Conservation (phyloP, 2,888 invertebrate species). For the Biston stratarius region DNA sequence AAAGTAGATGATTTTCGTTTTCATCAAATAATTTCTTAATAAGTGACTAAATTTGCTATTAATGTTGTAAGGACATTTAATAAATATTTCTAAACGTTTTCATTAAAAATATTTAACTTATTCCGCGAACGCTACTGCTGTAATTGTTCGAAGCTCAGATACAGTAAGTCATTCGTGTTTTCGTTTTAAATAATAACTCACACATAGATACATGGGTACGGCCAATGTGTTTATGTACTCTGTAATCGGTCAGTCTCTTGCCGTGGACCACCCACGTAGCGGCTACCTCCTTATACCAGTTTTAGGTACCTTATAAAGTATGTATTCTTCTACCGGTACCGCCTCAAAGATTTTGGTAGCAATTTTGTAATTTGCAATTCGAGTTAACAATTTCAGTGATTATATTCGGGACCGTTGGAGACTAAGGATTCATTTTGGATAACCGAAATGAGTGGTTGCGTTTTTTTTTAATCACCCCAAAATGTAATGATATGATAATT, state of each 20-base stretch:
- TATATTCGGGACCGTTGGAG: conserved; percentile 64
- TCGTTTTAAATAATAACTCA: conserved; percentile 72
- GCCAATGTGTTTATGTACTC: conserved; percentile 63
- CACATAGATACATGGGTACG: conserved; percentile 51
- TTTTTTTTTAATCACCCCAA: conserved; percentile 61
- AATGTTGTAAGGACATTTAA: too few species aligned
- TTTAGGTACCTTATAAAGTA: conserved; percentile 49
- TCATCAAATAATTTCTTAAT: too few species aligned
- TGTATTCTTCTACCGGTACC: conserved; percentile 55
- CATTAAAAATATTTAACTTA: conserved; percentile 17
- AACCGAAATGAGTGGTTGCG: conserved; percentile 57
- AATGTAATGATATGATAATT: conserved; percentile 76
- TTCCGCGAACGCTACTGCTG: conserved; percentile 50
- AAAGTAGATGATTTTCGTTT: too few species aligned
- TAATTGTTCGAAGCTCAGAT: conserved; percentile 71
- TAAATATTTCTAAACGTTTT: neutral
- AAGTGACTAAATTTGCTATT: too few species aligned
- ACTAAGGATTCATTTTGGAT: conserved; percentile 60
- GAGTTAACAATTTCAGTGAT: conserved; percentile 79
- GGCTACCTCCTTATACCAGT: conserved; percentile 64
- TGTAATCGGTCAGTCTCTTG: conserved; percentile 74
- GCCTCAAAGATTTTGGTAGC: conserved; percentile 61
- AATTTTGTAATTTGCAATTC: conserved; percentile 82
- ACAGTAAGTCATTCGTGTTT: conserved; percentile 69
- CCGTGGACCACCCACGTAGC: conserved; percentile 81